A percentile compares a stretch with the other conserved stretches of the same genome.
phyloP scores from a whole-genome alignment of 2,797 vertebrate species.

The Notolepis coatsorum region DNA sequence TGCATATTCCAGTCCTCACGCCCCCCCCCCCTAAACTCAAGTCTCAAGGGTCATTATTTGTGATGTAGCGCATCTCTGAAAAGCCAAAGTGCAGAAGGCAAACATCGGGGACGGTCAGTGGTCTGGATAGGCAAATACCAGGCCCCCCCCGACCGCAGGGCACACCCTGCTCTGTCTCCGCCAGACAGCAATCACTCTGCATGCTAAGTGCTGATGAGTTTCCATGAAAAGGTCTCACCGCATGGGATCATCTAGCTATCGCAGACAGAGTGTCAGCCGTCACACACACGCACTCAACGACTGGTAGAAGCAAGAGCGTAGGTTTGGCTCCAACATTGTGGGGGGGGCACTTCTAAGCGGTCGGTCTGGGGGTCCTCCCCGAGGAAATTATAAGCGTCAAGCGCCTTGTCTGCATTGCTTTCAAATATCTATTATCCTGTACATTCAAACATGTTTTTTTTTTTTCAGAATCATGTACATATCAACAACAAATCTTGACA shows the following conservation, averaged over 20 bases:
- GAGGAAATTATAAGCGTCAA: no score
- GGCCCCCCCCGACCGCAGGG: conserved; percentile 59
- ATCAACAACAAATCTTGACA: no score
- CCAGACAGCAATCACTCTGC: conserved; percentile 71
- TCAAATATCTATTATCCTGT: no score
- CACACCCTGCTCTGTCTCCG: no score
- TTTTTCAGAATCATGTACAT: no score
- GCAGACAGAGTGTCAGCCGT: conserved; percentile 59
- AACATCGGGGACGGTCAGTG: conserved; percentile 69
- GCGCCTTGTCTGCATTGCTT: no score
- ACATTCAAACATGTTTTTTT: no score
- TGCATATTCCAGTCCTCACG: conserved; percentile 45
- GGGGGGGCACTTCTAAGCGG: no score
- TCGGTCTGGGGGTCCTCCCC: no score
- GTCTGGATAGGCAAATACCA: conserved; percentile 78
- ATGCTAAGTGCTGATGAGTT: conserved; percentile 76
- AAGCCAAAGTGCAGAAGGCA: conserved; percentile 61
- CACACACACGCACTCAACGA: conserved; percentile 57
- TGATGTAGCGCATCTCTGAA: conserved; percentile 49
- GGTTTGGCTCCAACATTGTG: no score
- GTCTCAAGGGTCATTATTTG: conserved; percentile 65
- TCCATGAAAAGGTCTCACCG: conserved; percentile 78
- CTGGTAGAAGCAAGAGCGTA: no score
- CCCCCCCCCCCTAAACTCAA: conserved; percentile 45
- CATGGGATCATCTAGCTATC: no score